phyloP scores from a whole-genome alignment of 1,140 invertebrate genomes.

The Tetragonula clypearis region DNA sequence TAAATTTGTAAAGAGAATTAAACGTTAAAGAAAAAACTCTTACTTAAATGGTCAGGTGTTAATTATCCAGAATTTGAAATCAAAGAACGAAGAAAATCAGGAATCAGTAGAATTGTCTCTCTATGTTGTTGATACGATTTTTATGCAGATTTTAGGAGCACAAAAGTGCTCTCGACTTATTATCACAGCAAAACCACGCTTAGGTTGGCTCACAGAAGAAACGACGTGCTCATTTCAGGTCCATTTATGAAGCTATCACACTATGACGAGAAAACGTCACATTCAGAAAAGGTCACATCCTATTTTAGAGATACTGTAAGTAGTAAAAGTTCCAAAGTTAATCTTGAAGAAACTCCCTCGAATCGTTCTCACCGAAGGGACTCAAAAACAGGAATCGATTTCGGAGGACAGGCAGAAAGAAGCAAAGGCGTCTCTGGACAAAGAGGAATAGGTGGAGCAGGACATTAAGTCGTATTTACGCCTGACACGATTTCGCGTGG shows the following conservation, averaged over 20 bases:
- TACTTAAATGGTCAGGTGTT: no score
- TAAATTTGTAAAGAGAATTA: no score
- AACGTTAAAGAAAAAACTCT: no score
- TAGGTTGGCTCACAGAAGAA: not conserved
- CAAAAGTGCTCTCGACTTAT: not conserved
- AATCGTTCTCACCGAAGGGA: not conserved
- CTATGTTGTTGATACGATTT: not conserved
- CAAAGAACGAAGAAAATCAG: not conserved
- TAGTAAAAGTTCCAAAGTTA: not conserved
- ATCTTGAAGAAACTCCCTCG: not conserved
- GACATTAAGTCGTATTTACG: slow-evolving; percentile 68
- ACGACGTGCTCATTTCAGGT: not conserved
- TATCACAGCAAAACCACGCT: not conserved
- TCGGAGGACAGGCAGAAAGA: not conserved
- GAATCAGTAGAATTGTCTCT: not conserved
- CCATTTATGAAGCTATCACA: not conserved
- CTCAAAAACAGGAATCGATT: not conserved
- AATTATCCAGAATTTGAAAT: not conserved
- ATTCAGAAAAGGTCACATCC: not conserved
- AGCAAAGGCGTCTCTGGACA: not conserved
- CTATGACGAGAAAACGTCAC: not conserved
- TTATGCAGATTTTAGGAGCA: not conserved
- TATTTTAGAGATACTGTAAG: no score
- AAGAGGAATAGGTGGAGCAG: slow-evolving; percentile 34
- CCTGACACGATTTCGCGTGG: slow-evolving; percentile 65